Conservation (phyloP, 2,888 invertebrate genomes). For the Plagiodera versicolora region DNA sequence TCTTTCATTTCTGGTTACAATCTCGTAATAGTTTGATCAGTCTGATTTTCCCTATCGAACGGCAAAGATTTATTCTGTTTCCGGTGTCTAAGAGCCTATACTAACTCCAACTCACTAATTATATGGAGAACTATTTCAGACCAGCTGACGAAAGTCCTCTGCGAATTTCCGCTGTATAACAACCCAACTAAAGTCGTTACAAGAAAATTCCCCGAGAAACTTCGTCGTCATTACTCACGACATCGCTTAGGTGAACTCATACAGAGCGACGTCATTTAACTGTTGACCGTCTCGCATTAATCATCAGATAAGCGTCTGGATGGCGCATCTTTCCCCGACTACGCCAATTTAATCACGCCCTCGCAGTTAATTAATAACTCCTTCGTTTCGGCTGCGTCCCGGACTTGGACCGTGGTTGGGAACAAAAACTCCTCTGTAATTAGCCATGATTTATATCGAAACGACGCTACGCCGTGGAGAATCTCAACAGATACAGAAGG, state of each 20-base stretch:
- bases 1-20: too few relatives aligned
- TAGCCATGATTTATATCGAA: not conserved
- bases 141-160: too few relatives aligned
- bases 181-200: conserved; percentile 40
- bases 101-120: too few relatives aligned
- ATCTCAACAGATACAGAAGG: not conserved
- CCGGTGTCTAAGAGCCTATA: too few relatives aligned
- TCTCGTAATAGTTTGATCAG: too few relatives aligned
- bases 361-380: conserved; percentile 46
- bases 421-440: not conserved
- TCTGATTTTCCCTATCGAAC: too few relatives aligned
- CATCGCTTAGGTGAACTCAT: conserved; percentile 44
- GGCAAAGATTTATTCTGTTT: too few relatives aligned
- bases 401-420: not conserved
- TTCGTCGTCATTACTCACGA: conserved; percentile 42
- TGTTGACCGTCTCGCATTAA: conserved; percentile 46
- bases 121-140: too few relatives aligned
- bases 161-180: not conserved
- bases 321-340: conserved; percentile 37
- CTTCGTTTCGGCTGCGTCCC: conserved; percentile 26
- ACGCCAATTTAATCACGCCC: conserved; percentile 48
- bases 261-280: conserved; percentile 40
- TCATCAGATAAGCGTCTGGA: conserved; percentile 45
- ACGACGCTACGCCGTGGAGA: not conserved
- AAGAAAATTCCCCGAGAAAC: conserved; percentile 41